Evolutionary conservation across 1,140 invertebrate species (phyloP).

Genomic region (Trachymyrmex septentrionalis): DNA sequence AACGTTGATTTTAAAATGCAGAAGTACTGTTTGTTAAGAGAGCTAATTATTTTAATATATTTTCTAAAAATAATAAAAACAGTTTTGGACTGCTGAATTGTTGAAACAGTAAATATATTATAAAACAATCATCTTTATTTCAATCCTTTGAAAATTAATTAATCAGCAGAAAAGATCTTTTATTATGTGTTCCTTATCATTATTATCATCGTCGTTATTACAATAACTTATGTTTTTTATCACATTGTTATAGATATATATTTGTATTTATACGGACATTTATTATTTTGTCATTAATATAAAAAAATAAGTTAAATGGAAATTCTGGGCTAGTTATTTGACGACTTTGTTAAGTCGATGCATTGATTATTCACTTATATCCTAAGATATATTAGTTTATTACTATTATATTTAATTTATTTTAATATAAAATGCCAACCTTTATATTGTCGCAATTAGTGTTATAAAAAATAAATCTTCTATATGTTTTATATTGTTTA

Average conservation of each 20-base stretch:
- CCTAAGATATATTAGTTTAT: not conserved
- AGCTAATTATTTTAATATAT: constrained; percentile 10
- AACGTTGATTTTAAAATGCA: not conserved
- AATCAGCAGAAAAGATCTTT: not conserved
- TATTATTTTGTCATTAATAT: not conserved
- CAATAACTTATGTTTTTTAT: not conserved
- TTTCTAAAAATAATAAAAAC: not conserved
- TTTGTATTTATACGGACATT: not conserved
- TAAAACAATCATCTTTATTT: not conserved
- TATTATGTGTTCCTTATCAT: not conserved
- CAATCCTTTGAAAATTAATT: not conserved
- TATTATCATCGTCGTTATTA: not conserved
- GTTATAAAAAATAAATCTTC: too few relatives aligned
- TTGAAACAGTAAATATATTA: not conserved
- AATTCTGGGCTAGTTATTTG: not conserved
- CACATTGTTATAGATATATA: not conserved
- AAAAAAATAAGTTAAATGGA: not conserved
- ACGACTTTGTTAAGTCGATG: not conserved
- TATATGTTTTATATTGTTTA: not conserved
- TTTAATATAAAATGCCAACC: not conserved
- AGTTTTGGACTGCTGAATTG: not conserved
- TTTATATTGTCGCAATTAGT: not conserved
- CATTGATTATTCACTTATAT: not conserved
- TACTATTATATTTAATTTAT: constrained; percentile 5
- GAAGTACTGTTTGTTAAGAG: not conserved